These are phyloP conservation scores for Malurus elegans DNA, from an alignment of 2,113 vertebrate species.

Conservation along the genomic window DNA sequence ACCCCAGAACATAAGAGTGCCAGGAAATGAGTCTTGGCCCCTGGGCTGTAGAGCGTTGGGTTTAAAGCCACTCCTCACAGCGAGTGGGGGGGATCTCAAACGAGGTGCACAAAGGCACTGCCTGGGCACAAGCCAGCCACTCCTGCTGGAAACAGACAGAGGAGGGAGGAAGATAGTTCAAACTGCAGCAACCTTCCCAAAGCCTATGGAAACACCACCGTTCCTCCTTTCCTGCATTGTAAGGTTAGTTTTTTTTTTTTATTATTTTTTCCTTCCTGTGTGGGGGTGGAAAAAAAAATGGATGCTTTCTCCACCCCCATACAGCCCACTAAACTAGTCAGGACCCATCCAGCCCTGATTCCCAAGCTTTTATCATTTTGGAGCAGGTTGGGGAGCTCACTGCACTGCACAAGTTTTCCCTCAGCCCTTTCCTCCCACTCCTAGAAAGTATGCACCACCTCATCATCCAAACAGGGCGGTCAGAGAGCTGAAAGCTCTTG, in stretches of 20 bases:
- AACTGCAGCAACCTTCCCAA: neutral
- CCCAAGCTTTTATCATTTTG: neutral
- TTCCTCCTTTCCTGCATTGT: neutral
- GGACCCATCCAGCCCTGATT: neutral
- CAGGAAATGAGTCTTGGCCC: neutral
- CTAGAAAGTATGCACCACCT: neutral
- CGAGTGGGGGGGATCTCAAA: fast-evolving
- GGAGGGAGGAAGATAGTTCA: neutral
- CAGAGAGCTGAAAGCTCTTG: neutral
- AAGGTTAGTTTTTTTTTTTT: neutral
- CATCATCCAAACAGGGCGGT: fast-evolving
- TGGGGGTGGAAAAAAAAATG: neutral
- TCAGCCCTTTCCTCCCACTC: neutral
- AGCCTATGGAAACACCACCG: neutral
- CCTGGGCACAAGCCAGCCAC: neutral
- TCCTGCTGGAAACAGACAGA: neutral
- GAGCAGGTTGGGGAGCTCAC: neutral
- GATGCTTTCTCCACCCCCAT: neutral
- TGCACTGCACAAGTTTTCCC: neutral
- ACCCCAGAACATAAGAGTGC: neutral
- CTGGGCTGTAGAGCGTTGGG: fast-evolving
- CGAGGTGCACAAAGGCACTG: neutral
- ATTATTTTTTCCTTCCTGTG: neutral
- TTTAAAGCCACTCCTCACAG: neutral
- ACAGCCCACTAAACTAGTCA: neutral